Evolutionary conservation across 2,888 invertebrate genomes (phyloP).

Genomic region (Parnassius smintheus): DNA sequence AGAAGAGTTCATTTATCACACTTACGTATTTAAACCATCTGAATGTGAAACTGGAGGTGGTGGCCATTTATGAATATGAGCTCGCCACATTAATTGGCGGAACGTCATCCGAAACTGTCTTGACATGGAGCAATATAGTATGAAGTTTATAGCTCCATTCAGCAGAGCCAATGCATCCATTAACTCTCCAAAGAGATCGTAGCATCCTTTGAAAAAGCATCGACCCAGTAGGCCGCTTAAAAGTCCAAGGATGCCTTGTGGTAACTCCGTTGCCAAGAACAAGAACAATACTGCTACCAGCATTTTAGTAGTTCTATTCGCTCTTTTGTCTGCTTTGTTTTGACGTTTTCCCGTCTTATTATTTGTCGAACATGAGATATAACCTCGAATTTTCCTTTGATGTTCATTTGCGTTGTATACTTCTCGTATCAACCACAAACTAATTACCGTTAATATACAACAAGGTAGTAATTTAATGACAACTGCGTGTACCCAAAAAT

Average conservation of each 20-base stretch:
- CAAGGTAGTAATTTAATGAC: slow-evolving; percentile 91
- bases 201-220: slow-evolving; percentile 90
- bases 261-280: slow-evolving; percentile 94
- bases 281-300: slow-evolving; percentile 91
- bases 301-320: slow-evolving; percentile 94
- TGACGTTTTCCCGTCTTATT: slow-evolving; percentile 69
- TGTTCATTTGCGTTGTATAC: slow-evolving; percentile 88
- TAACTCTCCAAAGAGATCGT: slow-evolving; percentile 90
- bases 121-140: slow-evolving; percentile 96
- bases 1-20: background rate
- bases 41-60: slow-evolving; percentile 81
- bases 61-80: slow-evolving; percentile 81
- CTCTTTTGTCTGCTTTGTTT: slow-evolving; percentile 85
- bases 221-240: slow-evolving; percentile 85
- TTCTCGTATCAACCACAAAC: slow-evolving; percentile 85
- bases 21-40: slow-evolving; percentile 83
- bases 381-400: slow-evolving; percentile 85
- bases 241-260: slow-evolving; percentile 88
- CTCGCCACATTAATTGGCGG: slow-evolving; percentile 85
- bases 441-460: slow-evolving; percentile 87
- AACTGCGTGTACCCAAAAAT: slow-evolving; percentile 91
- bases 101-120: slow-evolving; percentile 93
- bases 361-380: slow-evolving; percentile 77
- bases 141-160: slow-evolving; percentile 96
- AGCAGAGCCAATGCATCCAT: slow-evolving; percentile 94